Evolutionary conservation across 2,113 vertebrate genomes (phyloP).

Genomic region (Hepsetus odoe): DNA sequence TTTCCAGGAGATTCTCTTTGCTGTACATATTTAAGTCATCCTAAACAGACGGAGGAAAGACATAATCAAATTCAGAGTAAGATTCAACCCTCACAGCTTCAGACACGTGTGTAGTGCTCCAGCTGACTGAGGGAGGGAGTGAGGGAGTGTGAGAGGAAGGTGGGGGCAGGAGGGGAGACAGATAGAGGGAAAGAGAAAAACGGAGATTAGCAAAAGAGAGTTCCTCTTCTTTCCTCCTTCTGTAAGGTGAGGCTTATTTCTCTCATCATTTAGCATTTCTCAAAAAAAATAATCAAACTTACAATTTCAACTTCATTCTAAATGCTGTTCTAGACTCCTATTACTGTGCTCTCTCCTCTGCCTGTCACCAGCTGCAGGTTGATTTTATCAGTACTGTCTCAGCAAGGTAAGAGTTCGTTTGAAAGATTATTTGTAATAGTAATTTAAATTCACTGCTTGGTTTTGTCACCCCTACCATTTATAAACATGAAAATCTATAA

Average conservation of each 20-base stretch:
- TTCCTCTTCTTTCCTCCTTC: neutral
- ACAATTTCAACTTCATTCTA: constrained; percentile 16
- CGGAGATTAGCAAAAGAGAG: neutral
- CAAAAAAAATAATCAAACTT: constrained; percentile 16
- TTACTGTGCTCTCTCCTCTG: constrained; percentile 10
- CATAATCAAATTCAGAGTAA: constrained; percentile 35
- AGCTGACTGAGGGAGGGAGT: constrained; percentile 11
- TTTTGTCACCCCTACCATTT: neutral
- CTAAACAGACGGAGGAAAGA: constrained; percentile 40
- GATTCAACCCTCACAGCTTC: constrained; percentile 7
- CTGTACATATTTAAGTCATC: constrained; percentile 25
- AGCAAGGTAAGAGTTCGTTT: constrained; percentile 46
- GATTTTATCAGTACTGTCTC: constrained; percentile 24
- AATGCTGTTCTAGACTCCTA: constrained; percentile 14
- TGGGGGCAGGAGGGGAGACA: constrained; percentile 4
- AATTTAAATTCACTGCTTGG: neutral
- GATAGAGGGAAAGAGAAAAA: neutral
- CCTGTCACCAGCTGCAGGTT: neutral
- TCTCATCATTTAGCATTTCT: constrained; percentile 14
- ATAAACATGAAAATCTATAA: neutral
- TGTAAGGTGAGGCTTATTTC: constrained; percentile 46
- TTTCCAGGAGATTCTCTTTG: constrained; percentile 38
- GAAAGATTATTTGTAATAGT: neutral
- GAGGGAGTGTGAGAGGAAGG: neutral
- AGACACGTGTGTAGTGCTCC: neutral